Percentiles rank a stretch among this genome's conserved stretches.
Evolutionary conservation across 2,888 invertebrate genomes (phyloP).

Genomic region (Tuta absoluta): DNA sequence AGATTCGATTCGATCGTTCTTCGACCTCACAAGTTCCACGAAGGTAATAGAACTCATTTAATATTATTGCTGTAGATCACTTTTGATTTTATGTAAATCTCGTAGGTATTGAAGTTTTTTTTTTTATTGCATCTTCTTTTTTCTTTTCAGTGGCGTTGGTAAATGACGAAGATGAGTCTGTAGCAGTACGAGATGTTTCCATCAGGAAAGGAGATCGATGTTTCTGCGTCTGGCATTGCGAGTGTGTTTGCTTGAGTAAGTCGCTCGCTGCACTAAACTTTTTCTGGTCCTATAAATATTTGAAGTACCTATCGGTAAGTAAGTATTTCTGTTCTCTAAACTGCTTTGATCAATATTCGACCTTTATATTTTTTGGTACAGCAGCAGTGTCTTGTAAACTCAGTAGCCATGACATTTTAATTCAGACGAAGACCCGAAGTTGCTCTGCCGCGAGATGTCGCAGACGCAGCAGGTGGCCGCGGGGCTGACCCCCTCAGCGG

Average conservation of each 20-base stretch:
- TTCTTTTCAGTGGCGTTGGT: slow-evolving; percentile 74
- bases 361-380: too few species aligned
- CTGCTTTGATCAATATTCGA: too few species aligned
- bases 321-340: too few species aligned
- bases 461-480: slow-evolving; percentile 58
- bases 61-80: slow-evolving; percentile 62
- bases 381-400: background rate
- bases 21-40: too few species aligned
- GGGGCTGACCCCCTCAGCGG: slow-evolving; percentile 49
- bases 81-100: background rate
- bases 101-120: background rate
- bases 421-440: slow-evolving; percentile 64
- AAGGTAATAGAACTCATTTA: too few species aligned
- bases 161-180: slow-evolving; percentile 76
- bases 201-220: slow-evolving; percentile 82
- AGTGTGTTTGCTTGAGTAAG: slow-evolving; percentile 81
- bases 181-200: slow-evolving; percentile 81
- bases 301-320: too few species aligned
- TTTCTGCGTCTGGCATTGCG: slow-evolving; percentile 84
- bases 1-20: too few species aligned
- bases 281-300: too few species aligned
- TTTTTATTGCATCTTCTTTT: slow-evolving; percentile 33
- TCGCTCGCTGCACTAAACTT: slow-evolving; percentile 34
- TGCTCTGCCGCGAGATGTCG: slow-evolving; percentile 64
- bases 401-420: background rate